These are phyloP conservation scores for Calameuta pallipes DNA, from an alignment of 2,888 invertebrate species.

Conservation along the genomic window DNA sequence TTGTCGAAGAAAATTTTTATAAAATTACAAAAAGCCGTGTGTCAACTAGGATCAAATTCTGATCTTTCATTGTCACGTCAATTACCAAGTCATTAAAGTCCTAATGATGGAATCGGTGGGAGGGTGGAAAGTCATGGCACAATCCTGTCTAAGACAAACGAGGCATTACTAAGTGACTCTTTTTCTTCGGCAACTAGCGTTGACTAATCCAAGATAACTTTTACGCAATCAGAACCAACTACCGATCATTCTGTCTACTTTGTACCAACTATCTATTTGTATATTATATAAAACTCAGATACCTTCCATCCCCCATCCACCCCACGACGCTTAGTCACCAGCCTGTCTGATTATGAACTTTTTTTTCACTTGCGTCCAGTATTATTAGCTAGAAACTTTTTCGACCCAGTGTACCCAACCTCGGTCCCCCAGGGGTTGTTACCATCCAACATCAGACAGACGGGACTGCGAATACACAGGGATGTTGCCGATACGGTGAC, in stretches of 20 bases:
- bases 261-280: neutral
- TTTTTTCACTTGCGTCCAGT: neutral
- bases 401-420: neutral
- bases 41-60: neutral
- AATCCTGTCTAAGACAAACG: neutral
- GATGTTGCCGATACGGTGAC: slow-evolving; percentile 65
- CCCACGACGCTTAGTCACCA: neutral
- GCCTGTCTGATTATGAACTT: neutral
- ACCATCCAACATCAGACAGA: slow-evolving; percentile 32
- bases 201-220: slow-evolving; percentile 2
- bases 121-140: neutral
- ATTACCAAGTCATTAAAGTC: neutral
- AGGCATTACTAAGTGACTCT: slow-evolving; percentile 10
- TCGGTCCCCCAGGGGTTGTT: neutral
- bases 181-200: neutral
- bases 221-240: neutral
- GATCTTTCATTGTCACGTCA: neutral
- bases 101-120: neutral
- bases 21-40: neutral
- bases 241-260: neutral
- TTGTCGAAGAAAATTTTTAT: neutral
- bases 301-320: neutral
- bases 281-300: neutral
- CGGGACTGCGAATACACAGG: slow-evolving; percentile 38
- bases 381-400: neutral